Evolutionary conservation across 2,113 vertebrate species (phyloP).

Genomic region (Pomatorhinus ruficollis): DNA sequence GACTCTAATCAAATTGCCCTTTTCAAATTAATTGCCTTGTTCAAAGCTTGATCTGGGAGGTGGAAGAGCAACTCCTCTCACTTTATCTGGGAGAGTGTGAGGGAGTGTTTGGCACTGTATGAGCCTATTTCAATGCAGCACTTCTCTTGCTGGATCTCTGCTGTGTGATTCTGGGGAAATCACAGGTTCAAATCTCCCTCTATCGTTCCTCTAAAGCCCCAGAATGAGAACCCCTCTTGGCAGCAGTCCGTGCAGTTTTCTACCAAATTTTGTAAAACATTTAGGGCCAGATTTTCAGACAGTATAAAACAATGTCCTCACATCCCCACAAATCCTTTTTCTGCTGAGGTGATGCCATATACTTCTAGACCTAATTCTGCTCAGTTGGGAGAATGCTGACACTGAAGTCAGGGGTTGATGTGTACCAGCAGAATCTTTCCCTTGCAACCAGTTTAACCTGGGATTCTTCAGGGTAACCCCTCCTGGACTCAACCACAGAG

Average conservation of each 20-base stretch:
- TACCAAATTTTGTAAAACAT: not conserved
- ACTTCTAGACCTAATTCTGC: not conserved
- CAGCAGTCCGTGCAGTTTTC: not conserved
- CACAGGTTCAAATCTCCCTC: not conserved
- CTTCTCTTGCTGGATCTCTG: not conserved
- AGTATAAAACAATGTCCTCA: not conserved
- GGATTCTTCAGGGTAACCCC: not conserved
- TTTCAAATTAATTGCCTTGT: conserved; percentile 28
- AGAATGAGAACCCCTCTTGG: not conserved
- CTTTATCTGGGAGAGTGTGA: not conserved
- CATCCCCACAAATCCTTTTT: not conserved
- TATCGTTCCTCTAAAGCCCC: not conserved
- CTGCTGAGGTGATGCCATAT: not conserved
- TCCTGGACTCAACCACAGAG: not conserved
- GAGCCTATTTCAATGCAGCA: not conserved
- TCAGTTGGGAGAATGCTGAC: not conserved
- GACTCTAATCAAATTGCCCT: conserved; percentile 10
- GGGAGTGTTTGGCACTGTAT: not conserved
- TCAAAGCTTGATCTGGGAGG: not conserved
- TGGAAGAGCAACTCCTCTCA: not conserved
- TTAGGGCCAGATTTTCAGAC: not conserved
- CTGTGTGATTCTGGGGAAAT: not conserved
- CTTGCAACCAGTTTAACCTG: not conserved
- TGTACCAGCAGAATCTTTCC: not conserved
- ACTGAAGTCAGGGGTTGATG: not conserved